Evolutionary conservation across 2,888 invertebrate species (phyloP).

Genomic region (Sceliomorpha sp.): DNA sequence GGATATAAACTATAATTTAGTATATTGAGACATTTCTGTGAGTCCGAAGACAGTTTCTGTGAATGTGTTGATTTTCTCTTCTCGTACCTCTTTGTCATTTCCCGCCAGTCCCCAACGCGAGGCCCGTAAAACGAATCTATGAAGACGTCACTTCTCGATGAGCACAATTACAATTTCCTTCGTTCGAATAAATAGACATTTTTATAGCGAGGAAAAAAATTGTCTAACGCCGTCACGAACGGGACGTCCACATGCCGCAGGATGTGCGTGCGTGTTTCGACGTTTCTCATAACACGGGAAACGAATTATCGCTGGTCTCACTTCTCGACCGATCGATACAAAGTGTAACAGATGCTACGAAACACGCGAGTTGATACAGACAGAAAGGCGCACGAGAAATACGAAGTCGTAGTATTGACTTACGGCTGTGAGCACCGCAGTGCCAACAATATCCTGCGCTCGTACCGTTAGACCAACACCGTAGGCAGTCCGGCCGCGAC

Average conservation of each 20-base stretch:
- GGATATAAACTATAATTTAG: too few relatives aligned
- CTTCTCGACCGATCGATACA: slow-evolving; percentile 35
- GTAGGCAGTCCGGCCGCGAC: neutral
- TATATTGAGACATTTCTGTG: too few relatives aligned
- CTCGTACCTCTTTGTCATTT: too few relatives aligned
- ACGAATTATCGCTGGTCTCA: slow-evolving; percentile 19
- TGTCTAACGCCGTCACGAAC: slow-evolving; percentile 6
- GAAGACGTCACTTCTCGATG: too few relatives aligned
- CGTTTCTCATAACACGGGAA: slow-evolving; percentile 26
- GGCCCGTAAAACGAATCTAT: too few relatives aligned
- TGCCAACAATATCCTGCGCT: slow-evolving; percentile 9
- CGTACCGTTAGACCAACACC: slow-evolving; percentile 8
- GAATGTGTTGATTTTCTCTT: too few relatives aligned
- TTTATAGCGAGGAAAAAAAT: slow-evolving; percentile 15
- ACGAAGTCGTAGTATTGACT: slow-evolving; percentile 10
- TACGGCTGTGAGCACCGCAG: too few relatives aligned
- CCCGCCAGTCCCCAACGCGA: too few relatives aligned
- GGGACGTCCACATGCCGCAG: slow-evolving; percentile 33
- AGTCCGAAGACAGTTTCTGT: too few relatives aligned
- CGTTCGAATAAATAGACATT: slow-evolving; percentile 6
- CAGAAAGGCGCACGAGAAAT: neutral
- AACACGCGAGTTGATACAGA: slow-evolving; percentile 17
- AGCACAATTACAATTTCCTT: too few relatives aligned
- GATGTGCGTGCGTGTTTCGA: slow-evolving; percentile 36
- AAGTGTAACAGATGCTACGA: slow-evolving; percentile 36